Percentiles rank a stretch among this genome's conserved stretches.
Conservation (phyloP, 2,113 vertebrate species). For the Chiloscyllium plagiosum region DNA sequence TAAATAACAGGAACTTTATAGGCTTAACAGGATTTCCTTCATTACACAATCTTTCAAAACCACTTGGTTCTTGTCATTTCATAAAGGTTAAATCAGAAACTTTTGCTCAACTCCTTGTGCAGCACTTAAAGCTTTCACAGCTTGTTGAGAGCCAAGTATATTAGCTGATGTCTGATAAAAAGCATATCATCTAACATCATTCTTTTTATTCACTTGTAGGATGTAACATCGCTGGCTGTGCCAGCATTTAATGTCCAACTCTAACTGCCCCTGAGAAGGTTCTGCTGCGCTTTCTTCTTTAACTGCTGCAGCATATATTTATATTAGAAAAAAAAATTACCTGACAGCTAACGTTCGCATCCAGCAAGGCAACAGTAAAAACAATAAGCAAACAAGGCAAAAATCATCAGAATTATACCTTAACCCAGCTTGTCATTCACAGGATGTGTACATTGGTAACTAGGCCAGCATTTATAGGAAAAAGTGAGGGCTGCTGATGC, state of each 20-base stretch:
- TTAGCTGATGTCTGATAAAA: background rate
- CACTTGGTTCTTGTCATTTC: background rate
- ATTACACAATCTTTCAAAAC: background rate
- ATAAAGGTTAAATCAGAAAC: conserved; percentile 18
- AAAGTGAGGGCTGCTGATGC: no score
- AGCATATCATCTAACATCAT: background rate
- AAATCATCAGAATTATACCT: background rate
- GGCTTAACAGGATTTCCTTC: conserved; percentile 10
- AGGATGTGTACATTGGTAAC: no score
- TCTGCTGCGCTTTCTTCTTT: no score
- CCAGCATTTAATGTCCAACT: no score
- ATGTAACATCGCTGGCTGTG: no score
- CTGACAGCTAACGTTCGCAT: background rate
- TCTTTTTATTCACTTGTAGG: no score
- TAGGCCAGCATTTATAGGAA: no score
- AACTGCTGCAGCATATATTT: no score
- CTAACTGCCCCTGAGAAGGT: no score
- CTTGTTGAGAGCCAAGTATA: background rate
- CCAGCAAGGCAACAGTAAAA: background rate
- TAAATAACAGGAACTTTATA: conserved; percentile 26
- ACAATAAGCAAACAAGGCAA: background rate
- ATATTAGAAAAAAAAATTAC: background rate
- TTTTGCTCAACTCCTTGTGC: background rate
- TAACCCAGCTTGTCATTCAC: no score
- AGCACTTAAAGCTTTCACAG: background rate